phyloP scores from a whole-genome alignment of 1,140 invertebrate species.

The Tetraneura akinire region DNA sequence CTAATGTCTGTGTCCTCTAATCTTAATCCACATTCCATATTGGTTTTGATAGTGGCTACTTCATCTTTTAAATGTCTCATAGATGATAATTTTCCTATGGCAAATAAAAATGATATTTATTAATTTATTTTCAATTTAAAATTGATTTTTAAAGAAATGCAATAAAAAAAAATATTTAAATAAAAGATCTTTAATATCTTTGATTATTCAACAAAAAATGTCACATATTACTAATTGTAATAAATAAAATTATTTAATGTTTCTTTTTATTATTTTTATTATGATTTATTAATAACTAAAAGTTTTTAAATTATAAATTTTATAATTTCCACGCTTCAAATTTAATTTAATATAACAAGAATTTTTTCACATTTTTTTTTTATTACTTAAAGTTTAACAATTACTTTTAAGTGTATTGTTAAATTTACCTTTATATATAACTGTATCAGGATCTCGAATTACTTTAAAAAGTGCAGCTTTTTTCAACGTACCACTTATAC shows the following conservation, averaged over 20 bases:
- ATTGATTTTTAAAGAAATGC: neutral
- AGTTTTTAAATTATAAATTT: too few relatives aligned
- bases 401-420: neutral
- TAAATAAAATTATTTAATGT: too few relatives aligned
- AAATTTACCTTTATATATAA: slow-evolving; percentile 72
- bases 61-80: slow-evolving; percentile 89
- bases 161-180: too few relatives aligned
- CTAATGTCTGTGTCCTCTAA: slow-evolving; percentile 68
- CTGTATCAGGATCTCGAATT: slow-evolving; percentile 66
- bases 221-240: too few relatives aligned
- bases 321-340: too few relatives aligned
- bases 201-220: too few relatives aligned
- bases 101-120: slow-evolving; percentile 52
- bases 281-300: too few relatives aligned
- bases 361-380: too few relatives aligned
- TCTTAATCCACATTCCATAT: slow-evolving; percentile 84
- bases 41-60: slow-evolving; percentile 79
- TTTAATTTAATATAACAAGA: too few relatives aligned
- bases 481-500: slow-evolving; percentile 75
- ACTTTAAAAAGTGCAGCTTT: slow-evolving; percentile 71
- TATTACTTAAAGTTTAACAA: too few relatives aligned
- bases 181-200: too few relatives aligned
- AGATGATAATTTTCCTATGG: slow-evolving; percentile 71
- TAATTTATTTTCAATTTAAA: neutral
- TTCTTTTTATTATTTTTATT: too few relatives aligned